Percentiles rank a stretch among this genome's conserved stretches.
These are phyloP conservation scores for Paramormyrops hopkinsi DNA, from an alignment of 2,797 vertebrate genomes.

Conservation along the genomic window DNA sequence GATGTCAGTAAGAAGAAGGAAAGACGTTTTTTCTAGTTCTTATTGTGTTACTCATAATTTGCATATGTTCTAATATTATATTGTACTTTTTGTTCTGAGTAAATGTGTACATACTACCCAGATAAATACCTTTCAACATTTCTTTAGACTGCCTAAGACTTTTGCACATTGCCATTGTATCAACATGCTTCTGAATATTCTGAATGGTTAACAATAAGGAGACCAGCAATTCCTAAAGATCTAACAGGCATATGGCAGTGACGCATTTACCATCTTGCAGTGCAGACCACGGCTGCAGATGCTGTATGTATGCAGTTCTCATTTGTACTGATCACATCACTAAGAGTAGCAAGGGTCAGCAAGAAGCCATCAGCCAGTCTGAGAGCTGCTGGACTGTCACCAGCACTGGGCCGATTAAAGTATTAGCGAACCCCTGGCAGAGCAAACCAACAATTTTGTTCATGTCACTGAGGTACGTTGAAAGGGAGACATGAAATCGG, in stretches of 20 bases:
- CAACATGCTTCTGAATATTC: neutral
- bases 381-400: neutral
- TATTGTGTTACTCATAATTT: neutral
- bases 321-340: neutral
- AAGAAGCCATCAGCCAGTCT: neutral
- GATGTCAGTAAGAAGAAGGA: neutral
- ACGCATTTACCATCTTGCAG: neutral
- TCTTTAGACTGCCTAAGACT: neutral
- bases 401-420: constrained; percentile 30
- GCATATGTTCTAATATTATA: neutral
- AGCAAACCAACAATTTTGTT: neutral
- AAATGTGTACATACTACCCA: neutral
- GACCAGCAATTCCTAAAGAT: neutral
- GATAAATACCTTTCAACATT: neutral
- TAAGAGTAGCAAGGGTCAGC: neutral
- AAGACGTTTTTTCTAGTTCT: neutral
- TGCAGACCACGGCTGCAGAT: neutral
- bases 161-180: neutral
- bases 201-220: neutral
- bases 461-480: constrained; percentile 28
- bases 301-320: neutral
- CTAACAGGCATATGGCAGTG: neutral
- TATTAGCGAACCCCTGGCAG: neutral
- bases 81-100: neutral
- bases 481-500: constrained; percentile 38